phyloP scores from a whole-genome alignment of 2,113 vertebrate species.

The Neotoma lepida region DNA sequence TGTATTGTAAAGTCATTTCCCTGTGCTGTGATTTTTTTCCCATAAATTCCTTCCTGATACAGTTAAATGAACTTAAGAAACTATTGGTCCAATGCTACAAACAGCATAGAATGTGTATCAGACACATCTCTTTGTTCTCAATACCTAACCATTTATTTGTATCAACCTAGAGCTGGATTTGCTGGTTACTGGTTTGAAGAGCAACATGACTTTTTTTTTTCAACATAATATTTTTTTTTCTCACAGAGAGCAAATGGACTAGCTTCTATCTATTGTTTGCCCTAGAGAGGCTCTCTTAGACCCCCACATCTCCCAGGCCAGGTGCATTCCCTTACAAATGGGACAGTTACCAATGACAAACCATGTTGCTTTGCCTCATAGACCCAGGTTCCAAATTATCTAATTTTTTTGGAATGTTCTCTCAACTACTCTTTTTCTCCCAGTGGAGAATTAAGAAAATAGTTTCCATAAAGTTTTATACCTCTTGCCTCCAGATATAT shows the following conservation, averaged over 20 bases:
- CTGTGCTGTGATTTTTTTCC: background rate
- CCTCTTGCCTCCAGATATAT: background rate
- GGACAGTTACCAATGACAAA: background rate
- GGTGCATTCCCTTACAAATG: background rate
- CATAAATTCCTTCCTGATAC: background rate
- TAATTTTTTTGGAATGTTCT: background rate
- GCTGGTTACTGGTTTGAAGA: background rate
- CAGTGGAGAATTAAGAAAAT: background rate
- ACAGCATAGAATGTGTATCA: background rate
- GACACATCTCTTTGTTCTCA: background rate
- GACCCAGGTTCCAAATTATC: background rate
- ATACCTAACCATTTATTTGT: background rate
- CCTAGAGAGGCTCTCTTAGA: background rate
- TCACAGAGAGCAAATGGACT: background rate
- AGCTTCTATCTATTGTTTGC: background rate
- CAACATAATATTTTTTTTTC: background rate
- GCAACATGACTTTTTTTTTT: background rate
- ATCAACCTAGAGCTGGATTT: background rate
- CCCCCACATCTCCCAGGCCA: background rate
- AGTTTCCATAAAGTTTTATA: background rate
- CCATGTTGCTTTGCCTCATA: background rate
- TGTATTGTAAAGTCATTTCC: constrained; percentile 4
- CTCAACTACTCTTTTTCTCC: background rate
- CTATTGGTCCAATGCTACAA: background rate
- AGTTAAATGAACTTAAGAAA: background rate